These are phyloP conservation scores for Vanessa cardui DNA, from an alignment of 2,888 invertebrate species.

Conservation along the genomic window DNA sequence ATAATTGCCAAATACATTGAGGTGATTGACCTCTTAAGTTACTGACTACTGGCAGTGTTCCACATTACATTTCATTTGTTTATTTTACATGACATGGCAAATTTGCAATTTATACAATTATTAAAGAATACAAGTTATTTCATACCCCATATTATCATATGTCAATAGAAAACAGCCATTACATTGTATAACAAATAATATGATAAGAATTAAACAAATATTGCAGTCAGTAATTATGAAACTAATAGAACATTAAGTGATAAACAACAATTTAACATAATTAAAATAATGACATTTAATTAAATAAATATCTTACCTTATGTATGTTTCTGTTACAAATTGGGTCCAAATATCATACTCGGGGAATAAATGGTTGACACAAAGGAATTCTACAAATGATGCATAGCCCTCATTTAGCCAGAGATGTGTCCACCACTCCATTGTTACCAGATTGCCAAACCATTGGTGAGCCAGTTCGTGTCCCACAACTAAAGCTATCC, in stretches of 20 bases:
- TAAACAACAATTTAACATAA: background rate
- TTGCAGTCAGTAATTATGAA: background rate
- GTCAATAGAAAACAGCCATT: background rate
- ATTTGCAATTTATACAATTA: constrained; percentile 5
- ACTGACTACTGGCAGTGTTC: constrained; percentile 32
- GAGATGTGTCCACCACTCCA: constrained; percentile 99
- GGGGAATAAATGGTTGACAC: constrained; percentile 95
- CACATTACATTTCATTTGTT: constrained; percentile 17
- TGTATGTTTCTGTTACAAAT: constrained; percentile 95
- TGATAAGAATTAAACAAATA: background rate
- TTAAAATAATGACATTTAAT: constrained; percentile 1
- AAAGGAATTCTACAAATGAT: constrained; percentile 96
- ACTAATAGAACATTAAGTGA: background rate
- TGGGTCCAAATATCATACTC: constrained; percentile 99
- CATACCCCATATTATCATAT: background rate
- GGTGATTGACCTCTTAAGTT: constrained; percentile 30
- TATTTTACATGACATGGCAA: constrained; percentile 19
- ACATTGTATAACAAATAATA: background rate
- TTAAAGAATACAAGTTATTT: background rate
- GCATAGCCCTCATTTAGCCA: constrained; percentile 99
- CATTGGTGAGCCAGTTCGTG: constrained; percentile 99
- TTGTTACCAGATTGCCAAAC: constrained; percentile 99
- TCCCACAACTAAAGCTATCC: constrained; percentile 93
- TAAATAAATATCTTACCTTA: constrained; percentile 65
- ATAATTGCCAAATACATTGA: constrained; percentile 30